phyloP scores from a whole-genome alignment of 92 coral and sea anemone species.

The Virgularia gustaviana region DNA sequence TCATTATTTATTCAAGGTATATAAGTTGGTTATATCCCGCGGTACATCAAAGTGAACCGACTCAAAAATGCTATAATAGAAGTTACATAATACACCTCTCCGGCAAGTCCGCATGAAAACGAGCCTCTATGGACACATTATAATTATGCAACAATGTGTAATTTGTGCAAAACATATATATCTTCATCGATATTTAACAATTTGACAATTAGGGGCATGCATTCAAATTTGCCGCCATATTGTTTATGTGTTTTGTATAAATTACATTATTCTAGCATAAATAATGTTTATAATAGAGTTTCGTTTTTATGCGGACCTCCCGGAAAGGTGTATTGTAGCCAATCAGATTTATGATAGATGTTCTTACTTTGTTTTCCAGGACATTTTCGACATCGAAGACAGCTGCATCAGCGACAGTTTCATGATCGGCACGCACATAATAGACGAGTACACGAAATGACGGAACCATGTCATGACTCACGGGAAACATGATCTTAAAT shows the following conservation, averaged over 20 bases:
- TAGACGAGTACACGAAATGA: conserved; percentile 40
- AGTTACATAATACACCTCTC: too few relatives aligned
- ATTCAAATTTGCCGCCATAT: too few relatives aligned
- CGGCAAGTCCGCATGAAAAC: not conserved
- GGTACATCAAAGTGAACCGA: too few relatives aligned
- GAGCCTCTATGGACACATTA: not conserved
- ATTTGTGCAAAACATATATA: too few relatives aligned
- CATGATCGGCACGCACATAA: conserved; percentile 38
- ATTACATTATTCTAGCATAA: not conserved
- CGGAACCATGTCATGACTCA: conserved; percentile 48
- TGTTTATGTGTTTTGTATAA: too few relatives aligned
- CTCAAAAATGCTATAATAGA: too few relatives aligned
- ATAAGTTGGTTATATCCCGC: too few relatives aligned
- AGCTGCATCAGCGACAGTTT: conserved; percentile 46
- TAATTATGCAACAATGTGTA: too few relatives aligned
- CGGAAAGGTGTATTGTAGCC: too few relatives aligned
- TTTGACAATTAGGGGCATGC: not conserved
- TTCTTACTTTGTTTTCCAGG: conserved; percentile 50
- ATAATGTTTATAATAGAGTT: not conserved
- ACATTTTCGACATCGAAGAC: conserved; percentile 39
- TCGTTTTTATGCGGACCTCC: too few relatives aligned
- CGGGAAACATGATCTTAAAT: conserved; percentile 29
- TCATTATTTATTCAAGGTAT: too few relatives aligned
- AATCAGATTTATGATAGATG: not conserved
- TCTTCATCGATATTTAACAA: too few relatives aligned